Evolutionary conservation across 2,888 invertebrate genomes (phyloP).

Genomic region (Magallana nippona): DNA sequence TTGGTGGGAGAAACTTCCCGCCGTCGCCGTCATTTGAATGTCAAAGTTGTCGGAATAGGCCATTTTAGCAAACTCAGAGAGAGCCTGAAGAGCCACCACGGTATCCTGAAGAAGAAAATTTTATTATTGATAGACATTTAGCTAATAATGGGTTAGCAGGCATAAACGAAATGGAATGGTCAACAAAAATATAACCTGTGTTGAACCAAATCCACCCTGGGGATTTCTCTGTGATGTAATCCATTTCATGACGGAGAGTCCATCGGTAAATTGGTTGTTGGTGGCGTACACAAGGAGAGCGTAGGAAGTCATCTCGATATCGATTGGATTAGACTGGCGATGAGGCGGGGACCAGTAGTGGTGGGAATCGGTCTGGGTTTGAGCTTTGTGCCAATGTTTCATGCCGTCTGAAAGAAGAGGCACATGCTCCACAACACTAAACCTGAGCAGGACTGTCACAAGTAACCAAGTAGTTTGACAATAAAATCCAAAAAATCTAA

Average conservation of each 20-base stretch:
- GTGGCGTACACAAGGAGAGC: constrained; percentile 75
- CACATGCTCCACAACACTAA: not conserved
- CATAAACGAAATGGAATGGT: no score
- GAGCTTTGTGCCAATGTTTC: constrained; percentile 72
- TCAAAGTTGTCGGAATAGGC: constrained; percentile 67
- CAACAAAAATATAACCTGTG: constrained; percentile 69
- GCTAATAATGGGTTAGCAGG: not conserved
- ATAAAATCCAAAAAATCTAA: no score
- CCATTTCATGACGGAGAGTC: constrained; percentile 77
- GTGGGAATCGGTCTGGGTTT: constrained; percentile 52
- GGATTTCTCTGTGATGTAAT: constrained; percentile 75
- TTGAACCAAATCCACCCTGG: constrained; percentile 78
- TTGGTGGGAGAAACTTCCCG: constrained; percentile 58
- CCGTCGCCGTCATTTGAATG: constrained; percentile 62
- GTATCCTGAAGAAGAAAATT: constrained; percentile 74
- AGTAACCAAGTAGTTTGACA: no score
- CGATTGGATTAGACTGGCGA: constrained; percentile 66
- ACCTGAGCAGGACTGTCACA: no score
- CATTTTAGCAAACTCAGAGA: constrained; percentile 77
- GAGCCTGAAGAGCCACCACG: constrained; percentile 79
- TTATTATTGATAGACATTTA: not conserved
- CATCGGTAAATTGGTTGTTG: constrained; percentile 63
- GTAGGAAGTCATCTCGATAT: constrained; percentile 79
- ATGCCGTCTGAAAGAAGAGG: constrained; percentile 62
- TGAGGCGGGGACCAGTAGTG: constrained; percentile 66